Percentiles rank a stretch among this genome's conserved stretches.
These are phyloP conservation scores for Melanerpes formicivorus DNA, from an alignment of 2,113 vertebrate genomes.

Conservation along the genomic window DNA sequence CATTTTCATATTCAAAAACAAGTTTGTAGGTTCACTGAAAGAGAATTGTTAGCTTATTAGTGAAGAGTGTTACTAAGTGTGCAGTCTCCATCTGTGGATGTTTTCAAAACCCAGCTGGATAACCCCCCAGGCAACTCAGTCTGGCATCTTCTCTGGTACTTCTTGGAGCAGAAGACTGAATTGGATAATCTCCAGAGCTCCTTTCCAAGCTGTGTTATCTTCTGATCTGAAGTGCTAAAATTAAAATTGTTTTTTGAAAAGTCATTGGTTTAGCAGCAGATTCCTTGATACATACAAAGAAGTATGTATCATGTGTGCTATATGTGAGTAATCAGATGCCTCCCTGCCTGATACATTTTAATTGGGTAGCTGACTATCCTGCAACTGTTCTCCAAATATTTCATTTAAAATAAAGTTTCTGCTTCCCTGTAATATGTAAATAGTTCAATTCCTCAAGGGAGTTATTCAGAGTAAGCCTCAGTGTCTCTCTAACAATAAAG, in stretches of 20 bases:
- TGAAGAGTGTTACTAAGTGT: background rate
- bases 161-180: background rate
- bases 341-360: background rate
- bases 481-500: background rate
- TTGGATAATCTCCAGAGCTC: background rate
- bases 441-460: background rate
- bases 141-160: background rate
- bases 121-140: accelerated
- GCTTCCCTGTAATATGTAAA: background rate
- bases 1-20: background rate
- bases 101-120: background rate
- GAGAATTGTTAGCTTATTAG: background rate
- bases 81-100: background rate
- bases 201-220: background rate
- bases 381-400: background rate
- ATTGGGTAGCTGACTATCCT: background rate
- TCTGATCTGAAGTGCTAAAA: background rate
- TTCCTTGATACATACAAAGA: background rate
- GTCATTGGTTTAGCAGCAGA: background rate
- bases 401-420: background rate
- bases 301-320: background rate
- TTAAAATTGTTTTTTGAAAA: background rate
- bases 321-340: background rate
- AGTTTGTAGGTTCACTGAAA: background rate
- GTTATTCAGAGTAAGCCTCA: background rate